Evolutionary conservation across 2,113 vertebrate genomes (phyloP), one percentile per base, ranked within the genome.

Genomic region (Triplophysa siluroides): DNA sequence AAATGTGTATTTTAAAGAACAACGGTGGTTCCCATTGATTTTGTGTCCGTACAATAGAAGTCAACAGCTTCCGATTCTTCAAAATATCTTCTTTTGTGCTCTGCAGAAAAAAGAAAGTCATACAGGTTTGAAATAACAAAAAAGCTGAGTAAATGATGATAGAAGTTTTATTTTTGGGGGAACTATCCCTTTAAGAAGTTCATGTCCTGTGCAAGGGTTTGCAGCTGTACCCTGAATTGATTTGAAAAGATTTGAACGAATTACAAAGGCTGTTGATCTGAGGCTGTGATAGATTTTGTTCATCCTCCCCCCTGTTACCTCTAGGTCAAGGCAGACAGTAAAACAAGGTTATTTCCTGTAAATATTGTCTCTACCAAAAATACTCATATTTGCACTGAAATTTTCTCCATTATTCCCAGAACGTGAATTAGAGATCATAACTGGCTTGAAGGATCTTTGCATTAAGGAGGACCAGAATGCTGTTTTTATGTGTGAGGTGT

Each of bases 401-500:
- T n/a, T 71, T 62, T 24, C 56, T 62, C 58, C 24, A 38, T 38
- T 10, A 61, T 74, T 41, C 16, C 0, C 89, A 96, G 97, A 97
- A 86, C 95, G 92, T 50, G 80, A 86, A 33, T 83, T 98, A 87
- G 80, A 81, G 19, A 84, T 98, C 0, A 80, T 96, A 33, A 90
- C 91, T 1, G 86, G 92, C 9, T 90, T 98, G 78, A 92, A 92
- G 86, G 91, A 97, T 0, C 83, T 93, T 60, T 86, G 86, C 13
- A 93, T 95, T 45, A 88, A 77, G 66, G 97, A 98, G 80, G 95
- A 96, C 0, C 94, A 97, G 82, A 93, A 96, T 0, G 96, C 96
- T 0, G 81, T 96, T 60, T 98, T 99, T 85, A 94, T 94, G 90
- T 98, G 97, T 0, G 94, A 95, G 33, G 87, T 91, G 1, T 98